Percentiles rank a stretch among this genome's conserved stretches.
These are phyloP conservation scores for Zaprionus inermis DNA, from an alignment of 1,140 invertebrate species.

Conservation along the genomic window DNA sequence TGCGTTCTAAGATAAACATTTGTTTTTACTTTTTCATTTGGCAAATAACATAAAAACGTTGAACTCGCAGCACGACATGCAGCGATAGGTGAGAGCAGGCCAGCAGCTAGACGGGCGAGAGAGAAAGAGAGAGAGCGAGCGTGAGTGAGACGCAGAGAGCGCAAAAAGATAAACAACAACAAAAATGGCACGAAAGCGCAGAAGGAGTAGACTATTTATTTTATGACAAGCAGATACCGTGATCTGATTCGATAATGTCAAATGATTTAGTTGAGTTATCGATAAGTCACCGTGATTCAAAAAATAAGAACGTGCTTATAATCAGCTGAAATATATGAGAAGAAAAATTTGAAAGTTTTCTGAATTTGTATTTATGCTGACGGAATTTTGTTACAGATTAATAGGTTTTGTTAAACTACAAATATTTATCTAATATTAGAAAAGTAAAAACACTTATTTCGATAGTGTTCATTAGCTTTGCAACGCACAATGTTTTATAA, in stretches of 20 bases:
- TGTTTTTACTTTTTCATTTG: slow-evolving; percentile 79
- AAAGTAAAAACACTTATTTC: too few species aligned
- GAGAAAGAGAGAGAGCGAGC: not conserved
- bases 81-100: not conserved
- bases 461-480: too few species aligned
- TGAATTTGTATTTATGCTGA: too few species aligned
- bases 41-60: slow-evolving; percentile 78
- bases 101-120: not conserved
- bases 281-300: too few species aligned
- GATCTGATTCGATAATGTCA: not conserved
- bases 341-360: too few species aligned
- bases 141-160: not conserved
- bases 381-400: too few species aligned
- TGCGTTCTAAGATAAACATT: slow-evolving; percentile 76
- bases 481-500: too few species aligned
- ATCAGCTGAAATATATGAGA: too few species aligned
- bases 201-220: not conserved
- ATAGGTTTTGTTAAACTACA: too few species aligned
- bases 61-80: slow-evolving; percentile 49
- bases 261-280: not conserved
- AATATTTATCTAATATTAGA: too few species aligned
- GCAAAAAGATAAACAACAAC: not conserved
- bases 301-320: too few species aligned
- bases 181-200: not conserved
- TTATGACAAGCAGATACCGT: not conserved